Conservation (phyloP, 1,140 invertebrate species). For the Bilobella aurantiaca region DNA sequence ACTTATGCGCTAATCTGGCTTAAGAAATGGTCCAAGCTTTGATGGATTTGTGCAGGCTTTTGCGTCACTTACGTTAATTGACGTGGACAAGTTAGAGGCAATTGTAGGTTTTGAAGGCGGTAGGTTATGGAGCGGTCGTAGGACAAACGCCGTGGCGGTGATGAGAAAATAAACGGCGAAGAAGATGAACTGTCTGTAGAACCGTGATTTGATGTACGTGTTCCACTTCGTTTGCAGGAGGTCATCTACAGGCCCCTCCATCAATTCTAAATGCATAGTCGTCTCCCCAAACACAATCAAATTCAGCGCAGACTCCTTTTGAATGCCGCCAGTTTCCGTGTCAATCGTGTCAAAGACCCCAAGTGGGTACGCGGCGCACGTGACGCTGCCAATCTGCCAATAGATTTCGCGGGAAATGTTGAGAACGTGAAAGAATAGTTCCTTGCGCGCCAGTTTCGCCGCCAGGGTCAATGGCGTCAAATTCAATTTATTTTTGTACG, state of each 20-base stretch:
- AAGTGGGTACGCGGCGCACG: constrained; percentile 93
- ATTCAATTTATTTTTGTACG: constrained; percentile 73
- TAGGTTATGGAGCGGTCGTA: constrained; percentile 56
- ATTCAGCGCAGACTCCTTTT: constrained; percentile 40
- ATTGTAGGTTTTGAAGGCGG: too few species aligned
- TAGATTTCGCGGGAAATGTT: constrained; percentile 91
- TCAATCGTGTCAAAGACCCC: constrained; percentile 93
- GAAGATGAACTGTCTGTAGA: constrained; percentile 81
- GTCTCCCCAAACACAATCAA: constrained; percentile 94
- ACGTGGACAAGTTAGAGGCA: too few species aligned
- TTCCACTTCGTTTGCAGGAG: constrained; percentile 96
- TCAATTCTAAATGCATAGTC: constrained; percentile 73
- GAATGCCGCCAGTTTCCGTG: constrained; percentile 76
- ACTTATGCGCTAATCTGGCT: too few species aligned
- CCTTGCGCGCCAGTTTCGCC: constrained; percentile 81
- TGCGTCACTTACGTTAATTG: too few species aligned
- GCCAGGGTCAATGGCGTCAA: constrained; percentile 87
- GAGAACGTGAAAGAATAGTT: constrained; percentile 91
- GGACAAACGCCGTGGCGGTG: constrained; percentile 72
- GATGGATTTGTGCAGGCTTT: too few species aligned
- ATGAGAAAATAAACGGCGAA: constrained; percentile 82
- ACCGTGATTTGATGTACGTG: constrained; percentile 86
- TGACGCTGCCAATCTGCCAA: constrained; percentile 89
- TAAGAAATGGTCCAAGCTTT: too few species aligned
- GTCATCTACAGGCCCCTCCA: constrained; percentile 90